Evolutionary conservation across 2,113 vertebrate species (phyloP).

Genomic region (Hemiprocne comata): DNA sequence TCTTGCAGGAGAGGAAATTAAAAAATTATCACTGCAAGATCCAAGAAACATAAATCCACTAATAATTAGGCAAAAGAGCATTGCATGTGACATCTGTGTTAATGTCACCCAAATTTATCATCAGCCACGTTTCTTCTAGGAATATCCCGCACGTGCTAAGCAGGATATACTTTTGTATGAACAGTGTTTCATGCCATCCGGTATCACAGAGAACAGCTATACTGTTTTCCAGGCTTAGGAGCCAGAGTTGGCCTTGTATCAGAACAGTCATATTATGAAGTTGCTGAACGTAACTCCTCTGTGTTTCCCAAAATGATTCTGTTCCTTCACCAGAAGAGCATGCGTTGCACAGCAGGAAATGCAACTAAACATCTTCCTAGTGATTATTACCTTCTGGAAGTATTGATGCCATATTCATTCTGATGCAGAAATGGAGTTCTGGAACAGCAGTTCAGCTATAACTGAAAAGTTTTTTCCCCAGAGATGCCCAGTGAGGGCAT

Average conservation of each 20-base stretch:
- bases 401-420: background rate
- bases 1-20: conserved; percentile 33
- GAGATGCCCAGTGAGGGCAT: background rate
- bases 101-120: conserved; percentile 22
- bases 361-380: background rate
- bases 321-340: background rate
- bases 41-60: conserved; percentile 45
- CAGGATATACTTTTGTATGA: background rate
- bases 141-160: conserved; percentile 8
- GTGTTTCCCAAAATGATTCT: background rate
- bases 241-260: background rate
- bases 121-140: background rate
- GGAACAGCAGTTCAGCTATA: background rate
- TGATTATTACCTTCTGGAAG: background rate
- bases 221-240: background rate
- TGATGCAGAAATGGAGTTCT: background rate
- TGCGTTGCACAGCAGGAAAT: background rate
- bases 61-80: conserved; percentile 42
- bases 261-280: background rate
- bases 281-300: background rate
- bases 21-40: conserved; percentile 10
- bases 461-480: background rate
- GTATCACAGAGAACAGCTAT: background rate
- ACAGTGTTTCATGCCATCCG: background rate
- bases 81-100: conserved; percentile 31